Evolutionary conservation across 2,888 invertebrate genomes (phyloP), one percentile per base, ranked within the genome.

Genomic region (Steinernema scapterisci): DNA sequence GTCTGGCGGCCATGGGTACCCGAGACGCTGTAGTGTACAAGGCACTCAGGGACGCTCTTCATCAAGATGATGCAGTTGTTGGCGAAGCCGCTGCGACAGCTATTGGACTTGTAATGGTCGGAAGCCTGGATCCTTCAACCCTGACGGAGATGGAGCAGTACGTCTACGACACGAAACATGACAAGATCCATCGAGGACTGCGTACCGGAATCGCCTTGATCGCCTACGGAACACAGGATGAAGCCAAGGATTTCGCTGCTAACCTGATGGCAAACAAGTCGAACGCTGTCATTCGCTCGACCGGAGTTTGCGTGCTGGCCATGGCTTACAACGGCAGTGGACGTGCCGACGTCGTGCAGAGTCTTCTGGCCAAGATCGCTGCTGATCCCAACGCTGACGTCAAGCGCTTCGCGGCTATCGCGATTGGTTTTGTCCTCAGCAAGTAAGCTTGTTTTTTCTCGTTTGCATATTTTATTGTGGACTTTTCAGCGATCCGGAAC

Each of bases 351-450:
- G 97, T 97, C 0, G 96, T 97, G 86, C 92, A 95, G 73, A 93
- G 93, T 81, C 91, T 99, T 52, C 92, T 99, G 6, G 83, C 82
- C 46, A 87, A 85, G 77, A 97, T 97, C 48, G 97, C 92, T 51
- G 95, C 96, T 48, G 99, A 99, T 90, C 97, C 99, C 0, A 97
- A 97, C 88, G 96, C 99, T 88, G 99, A 99, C 89, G 99, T 99
- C 0, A 92, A 99, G 79, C 92, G 99, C 75, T 97, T 97, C 73
- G 97, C 99, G 46, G 97, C 97, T 21, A 97, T 96, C 11, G 95
- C 96, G n/a, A 91, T 99, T 75, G 99, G 99, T 83, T 99, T 99
- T 89, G 91, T 99, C 73, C 91, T 99, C 78, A 97, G 97, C 91
- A 92, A 95, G 91, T 92, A 88, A 89, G 84, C 81, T 63, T 31